Evolutionary conservation across 2,888 invertebrate genomes (phyloP).

Genomic region (Tridacna crocea): DNA sequence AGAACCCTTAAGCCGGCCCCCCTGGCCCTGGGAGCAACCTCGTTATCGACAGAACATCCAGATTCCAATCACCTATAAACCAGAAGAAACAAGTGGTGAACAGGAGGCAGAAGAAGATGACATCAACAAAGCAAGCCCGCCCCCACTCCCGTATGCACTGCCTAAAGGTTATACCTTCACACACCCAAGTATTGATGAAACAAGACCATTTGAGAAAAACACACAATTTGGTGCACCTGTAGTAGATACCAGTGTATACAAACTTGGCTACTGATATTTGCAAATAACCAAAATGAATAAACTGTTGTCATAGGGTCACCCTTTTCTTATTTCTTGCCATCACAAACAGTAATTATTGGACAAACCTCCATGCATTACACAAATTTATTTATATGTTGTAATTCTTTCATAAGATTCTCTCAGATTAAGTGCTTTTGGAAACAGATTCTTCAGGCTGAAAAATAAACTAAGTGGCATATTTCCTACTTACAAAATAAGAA

Average conservation of each 20-base stretch:
- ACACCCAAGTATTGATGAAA: slow-evolving; percentile 54
- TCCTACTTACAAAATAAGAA: too few species aligned
- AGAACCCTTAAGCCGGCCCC: slow-evolving; percentile 70
- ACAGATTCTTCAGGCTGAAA: too few species aligned
- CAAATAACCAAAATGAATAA: background rate
- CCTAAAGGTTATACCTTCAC: slow-evolving; percentile 50
- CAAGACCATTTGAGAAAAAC: slow-evolving; percentile 51
- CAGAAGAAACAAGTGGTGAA: slow-evolving; percentile 23
- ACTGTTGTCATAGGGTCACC: background rate
- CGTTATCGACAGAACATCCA: slow-evolving; percentile 74
- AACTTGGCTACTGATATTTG: slow-evolving; percentile 36
- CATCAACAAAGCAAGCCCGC: slow-evolving; percentile 12
- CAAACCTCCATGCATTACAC: too few species aligned
- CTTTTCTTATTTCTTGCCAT: too few species aligned
- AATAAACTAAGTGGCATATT: too few species aligned
- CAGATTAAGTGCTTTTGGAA: too few species aligned
- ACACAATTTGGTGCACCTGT: slow-evolving; percentile 57
- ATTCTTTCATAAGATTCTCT: too few species aligned
- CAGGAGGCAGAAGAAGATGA: slow-evolving; percentile 25
- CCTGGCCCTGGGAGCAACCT: slow-evolving; percentile 79
- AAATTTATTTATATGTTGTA: too few species aligned
- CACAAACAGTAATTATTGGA: too few species aligned
- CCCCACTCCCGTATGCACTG: slow-evolving; percentile 36
- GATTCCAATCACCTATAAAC: slow-evolving; percentile 56
- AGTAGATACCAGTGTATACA: slow-evolving; percentile 52